A percentile compares a stretch with the other conserved stretches of the same genome.
Evolutionary conservation across 2,113 vertebrate genomes (phyloP).

Genomic region (Gallinago undulata): DNA sequence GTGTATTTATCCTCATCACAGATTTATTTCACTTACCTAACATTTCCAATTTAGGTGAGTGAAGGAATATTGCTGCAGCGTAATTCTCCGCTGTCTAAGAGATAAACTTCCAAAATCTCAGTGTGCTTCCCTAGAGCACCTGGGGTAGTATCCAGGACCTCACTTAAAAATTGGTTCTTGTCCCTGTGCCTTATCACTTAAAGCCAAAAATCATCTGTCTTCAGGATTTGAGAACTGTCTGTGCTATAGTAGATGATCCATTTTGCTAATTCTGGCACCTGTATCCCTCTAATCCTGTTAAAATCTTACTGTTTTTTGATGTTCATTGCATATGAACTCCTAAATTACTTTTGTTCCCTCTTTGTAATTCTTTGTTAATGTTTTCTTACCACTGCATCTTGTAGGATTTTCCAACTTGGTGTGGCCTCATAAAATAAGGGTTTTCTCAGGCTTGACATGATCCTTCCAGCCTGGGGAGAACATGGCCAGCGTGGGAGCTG

Average conservation of each 20-base stretch:
- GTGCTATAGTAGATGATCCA: not conserved
- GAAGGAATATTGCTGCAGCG: not conserved
- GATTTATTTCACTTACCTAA: not conserved
- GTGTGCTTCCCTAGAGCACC: rapidly evolving
- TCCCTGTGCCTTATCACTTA: not conserved
- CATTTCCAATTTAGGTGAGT: not conserved
- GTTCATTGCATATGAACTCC: not conserved
- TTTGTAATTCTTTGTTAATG: not conserved
- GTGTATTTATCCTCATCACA: not conserved
- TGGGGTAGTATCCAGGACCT: not conserved
- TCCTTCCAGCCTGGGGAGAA: not conserved
- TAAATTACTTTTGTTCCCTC: not conserved
- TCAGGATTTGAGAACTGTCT: not conserved
- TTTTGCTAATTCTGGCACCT: not conserved
- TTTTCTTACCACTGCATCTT: not conserved
- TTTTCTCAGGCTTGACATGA: not conserved
- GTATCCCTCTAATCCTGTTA: not conserved
- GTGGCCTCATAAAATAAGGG: not conserved
- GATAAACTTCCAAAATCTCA: not conserved
- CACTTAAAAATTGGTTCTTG: not conserved
- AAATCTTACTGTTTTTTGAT: not conserved
- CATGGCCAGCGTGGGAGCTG: not conserved
- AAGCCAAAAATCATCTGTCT: not conserved
- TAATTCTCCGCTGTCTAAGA: not conserved
- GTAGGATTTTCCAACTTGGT: not conserved